These are phyloP conservation scores for Notiomystis cincta DNA, from an alignment of 2,113 vertebrate species.

Conservation along the genomic window DNA sequence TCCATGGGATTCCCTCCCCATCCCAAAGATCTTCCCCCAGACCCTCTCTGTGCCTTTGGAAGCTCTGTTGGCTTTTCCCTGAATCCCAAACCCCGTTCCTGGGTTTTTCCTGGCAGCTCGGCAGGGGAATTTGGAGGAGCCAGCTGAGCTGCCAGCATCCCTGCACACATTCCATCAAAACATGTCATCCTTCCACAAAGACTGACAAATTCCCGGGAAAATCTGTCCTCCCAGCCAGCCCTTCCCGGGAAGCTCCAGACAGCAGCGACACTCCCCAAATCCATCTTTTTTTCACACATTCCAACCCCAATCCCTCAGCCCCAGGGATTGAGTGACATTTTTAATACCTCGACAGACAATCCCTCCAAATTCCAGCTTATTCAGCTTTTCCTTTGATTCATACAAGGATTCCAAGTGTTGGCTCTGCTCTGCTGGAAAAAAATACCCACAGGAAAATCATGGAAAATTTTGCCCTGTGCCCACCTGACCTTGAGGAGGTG, in stretches of 20 bases:
- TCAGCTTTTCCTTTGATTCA: constrained; percentile 1
- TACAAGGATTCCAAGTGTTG: neutral
- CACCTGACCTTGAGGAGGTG: neutral
- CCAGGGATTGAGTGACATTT: constrained; percentile 9
- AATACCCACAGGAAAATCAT: neutral
- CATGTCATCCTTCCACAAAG: constrained; percentile 43
- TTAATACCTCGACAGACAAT: constrained; percentile 8
- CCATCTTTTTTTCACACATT: neutral
- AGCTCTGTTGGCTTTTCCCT: accelerated
- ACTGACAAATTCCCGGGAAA: constrained; percentile 9
- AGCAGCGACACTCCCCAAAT: neutral
- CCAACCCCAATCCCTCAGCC: neutral
- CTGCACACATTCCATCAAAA: neutral
- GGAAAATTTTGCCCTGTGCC: neutral
- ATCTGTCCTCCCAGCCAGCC: constrained; percentile 50
- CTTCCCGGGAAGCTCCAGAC: constrained; percentile 21
- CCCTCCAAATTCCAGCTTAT: neutral
- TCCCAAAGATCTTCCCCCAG: neutral
- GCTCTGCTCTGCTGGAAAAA: neutral
- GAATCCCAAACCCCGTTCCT: accelerated
- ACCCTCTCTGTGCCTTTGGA: accelerated
- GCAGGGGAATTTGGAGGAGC: neutral
- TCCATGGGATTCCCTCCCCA: neutral
- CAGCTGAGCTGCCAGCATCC: constrained; percentile 8
- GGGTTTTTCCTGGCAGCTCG: neutral